Evolutionary conservation across 2,113 vertebrate species (phyloP).

Genomic region (Promerops cafer): DNA sequence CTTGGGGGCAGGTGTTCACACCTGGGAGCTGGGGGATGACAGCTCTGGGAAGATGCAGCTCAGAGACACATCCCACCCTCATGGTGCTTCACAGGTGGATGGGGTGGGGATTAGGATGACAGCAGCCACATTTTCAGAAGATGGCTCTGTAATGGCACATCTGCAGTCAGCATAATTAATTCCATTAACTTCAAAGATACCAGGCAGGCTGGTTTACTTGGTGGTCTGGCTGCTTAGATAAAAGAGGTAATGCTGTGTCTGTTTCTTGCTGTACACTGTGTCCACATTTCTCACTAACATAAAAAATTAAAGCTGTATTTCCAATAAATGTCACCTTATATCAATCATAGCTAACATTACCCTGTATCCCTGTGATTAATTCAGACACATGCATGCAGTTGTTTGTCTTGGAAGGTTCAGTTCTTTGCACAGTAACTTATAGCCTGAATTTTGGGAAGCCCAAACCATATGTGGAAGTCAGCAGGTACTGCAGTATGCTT

Average conservation of each 20-base stretch:
- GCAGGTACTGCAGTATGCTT: not conserved
- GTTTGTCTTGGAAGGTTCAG: not conserved
- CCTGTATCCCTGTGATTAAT: not conserved
- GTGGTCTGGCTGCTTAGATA: not conserved
- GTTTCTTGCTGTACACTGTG: not conserved
- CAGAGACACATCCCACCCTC: not conserved
- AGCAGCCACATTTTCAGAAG: not conserved
- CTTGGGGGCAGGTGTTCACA: not conserved
- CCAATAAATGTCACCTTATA: not conserved
- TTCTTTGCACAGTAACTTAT: not conserved
- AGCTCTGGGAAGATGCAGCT: not conserved
- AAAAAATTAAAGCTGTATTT: not conserved
- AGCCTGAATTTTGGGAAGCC: not conserved
- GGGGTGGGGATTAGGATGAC: not conserved
- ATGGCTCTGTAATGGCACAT: not conserved
- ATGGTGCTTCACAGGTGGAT: accelerated
- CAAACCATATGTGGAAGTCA: not conserved
- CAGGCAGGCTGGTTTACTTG: not conserved
- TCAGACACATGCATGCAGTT: not conserved
- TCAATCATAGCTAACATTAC: not conserved
- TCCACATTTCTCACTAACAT: not conserved
- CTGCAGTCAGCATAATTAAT: not conserved
- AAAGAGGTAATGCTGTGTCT: not conserved
- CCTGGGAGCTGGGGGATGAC: not conserved
- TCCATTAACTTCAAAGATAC: not conserved